Evolutionary conservation across 2,888 invertebrate species (phyloP).

Genomic region (Hypomecis punctinalis): DNA sequence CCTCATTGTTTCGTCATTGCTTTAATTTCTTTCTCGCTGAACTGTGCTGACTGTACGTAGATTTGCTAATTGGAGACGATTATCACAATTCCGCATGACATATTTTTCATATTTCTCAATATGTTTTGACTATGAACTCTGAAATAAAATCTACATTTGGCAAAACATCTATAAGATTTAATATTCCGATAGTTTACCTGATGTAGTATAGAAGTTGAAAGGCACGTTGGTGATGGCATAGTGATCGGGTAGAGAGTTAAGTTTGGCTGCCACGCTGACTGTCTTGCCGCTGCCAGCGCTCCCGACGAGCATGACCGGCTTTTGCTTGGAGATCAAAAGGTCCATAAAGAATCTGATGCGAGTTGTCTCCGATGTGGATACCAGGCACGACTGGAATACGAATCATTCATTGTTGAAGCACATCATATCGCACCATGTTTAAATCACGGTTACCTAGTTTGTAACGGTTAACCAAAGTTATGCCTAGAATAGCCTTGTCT

Average conservation of each 20-base stretch:
- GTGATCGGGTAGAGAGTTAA: constrained; percentile 89
- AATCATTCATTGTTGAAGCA: not conserved
- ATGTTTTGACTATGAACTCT: too few species aligned
- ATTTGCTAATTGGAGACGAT: too few species aligned
- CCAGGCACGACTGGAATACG: constrained; percentile 88
- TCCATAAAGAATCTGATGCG: constrained; percentile 95
- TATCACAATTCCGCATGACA: too few species aligned
- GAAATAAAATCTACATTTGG: too few species aligned
- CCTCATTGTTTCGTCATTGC: too few species aligned
- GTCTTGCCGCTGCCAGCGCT: constrained; percentile 96
- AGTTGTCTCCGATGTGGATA: constrained; percentile 95
- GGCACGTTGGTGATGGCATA: constrained; percentile 95
- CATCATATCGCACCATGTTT: too few species aligned
- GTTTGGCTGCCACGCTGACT: constrained; percentile 94
- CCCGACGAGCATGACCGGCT: constrained; percentile 96
- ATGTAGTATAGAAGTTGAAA: constrained; percentile 97
- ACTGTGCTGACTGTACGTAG: too few species aligned
- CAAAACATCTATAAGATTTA: too few species aligned
- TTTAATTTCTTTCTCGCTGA: too few species aligned
- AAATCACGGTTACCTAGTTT: too few species aligned
- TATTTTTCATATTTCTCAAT: too few species aligned
- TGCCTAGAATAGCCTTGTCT: not conserved
- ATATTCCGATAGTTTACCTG: constrained; percentile 76
- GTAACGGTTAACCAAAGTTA: too few species aligned
- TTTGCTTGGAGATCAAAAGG: constrained; percentile 89